Conservation (phyloP, 2,797 vertebrate genomes). For the Phalanger gymnotis region DNA sequence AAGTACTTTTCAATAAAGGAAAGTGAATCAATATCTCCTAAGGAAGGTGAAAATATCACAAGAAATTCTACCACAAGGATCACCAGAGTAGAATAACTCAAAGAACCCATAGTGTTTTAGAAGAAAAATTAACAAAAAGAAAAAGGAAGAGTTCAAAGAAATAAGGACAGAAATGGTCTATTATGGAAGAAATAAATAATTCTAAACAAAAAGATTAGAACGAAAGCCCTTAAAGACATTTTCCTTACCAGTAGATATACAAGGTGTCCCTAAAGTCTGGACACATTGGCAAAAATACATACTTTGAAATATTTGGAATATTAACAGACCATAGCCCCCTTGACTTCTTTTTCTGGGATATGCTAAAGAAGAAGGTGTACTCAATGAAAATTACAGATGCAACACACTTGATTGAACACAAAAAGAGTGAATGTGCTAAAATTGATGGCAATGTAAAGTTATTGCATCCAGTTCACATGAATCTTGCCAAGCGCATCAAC, state of each 20-base stretch:
- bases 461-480: too few relatives aligned
- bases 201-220: neutral
- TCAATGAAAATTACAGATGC: too few relatives aligned
- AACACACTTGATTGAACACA: too few relatives aligned
- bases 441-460: too few relatives aligned
- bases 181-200: neutral
- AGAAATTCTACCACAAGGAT: neutral
- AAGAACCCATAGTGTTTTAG: neutral
- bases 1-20: neutral
- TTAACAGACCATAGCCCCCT: too few relatives aligned
- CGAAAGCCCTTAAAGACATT: neutral
- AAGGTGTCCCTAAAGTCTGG: too few relatives aligned
- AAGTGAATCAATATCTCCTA: neutral
- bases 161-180: neutral
- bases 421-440: too few relatives aligned
- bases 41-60: neutral
- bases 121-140: neutral
- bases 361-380: too few relatives aligned
- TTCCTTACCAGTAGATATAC: neutral
- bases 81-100: neutral
- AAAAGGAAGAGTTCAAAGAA: neutral
- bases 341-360: too few relatives aligned
- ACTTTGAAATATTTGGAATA: too few relatives aligned
- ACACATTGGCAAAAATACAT: too few relatives aligned
- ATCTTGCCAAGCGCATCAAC: too few relatives aligned